Evolutionary conservation across 2,797 vertebrate species (phyloP).

Genomic region (Hapalemur alaotrensis): DNA sequence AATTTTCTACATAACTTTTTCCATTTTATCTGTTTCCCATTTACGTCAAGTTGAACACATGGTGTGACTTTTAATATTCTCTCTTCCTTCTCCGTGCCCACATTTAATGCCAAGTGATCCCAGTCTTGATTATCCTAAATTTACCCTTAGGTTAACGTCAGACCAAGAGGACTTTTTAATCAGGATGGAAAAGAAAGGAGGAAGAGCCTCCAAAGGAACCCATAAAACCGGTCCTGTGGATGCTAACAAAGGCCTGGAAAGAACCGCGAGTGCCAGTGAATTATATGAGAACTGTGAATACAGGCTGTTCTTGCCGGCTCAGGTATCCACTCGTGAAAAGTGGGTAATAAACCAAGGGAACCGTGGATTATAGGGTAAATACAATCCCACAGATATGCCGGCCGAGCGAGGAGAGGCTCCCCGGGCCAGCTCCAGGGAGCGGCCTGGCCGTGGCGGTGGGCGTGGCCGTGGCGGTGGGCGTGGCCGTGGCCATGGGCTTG

Average conservation of each 20-base stretch:
- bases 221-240: not conserved
- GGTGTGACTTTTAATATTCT: constrained; percentile 47
- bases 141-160: not conserved
- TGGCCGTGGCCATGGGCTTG: not conserved
- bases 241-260: not conserved
- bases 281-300: not conserved
- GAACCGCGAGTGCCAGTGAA: not conserved
- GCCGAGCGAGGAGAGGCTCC: not conserved
- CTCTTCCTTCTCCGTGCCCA: not conserved
- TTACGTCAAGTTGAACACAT: constrained; percentile 32
- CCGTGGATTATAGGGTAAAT: rapidly evolving
- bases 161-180: not conserved
- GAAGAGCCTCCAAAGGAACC: not conserved
- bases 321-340: not conserved
- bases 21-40: constrained; percentile 59
- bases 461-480: too few species aligned
- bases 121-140: constrained; percentile 5
- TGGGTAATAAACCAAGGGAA: too few species aligned
- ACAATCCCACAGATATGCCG: rapidly evolving
- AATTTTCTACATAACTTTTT: constrained; percentile 41
- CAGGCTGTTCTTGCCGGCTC: not conserved
- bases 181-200: not conserved
- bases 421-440: not conserved
- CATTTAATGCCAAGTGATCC: constrained; percentile 39
- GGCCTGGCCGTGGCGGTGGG: too few species aligned